Conservation (phyloP, 1,140 invertebrate genomes). For the Megathymus violae region DNA sequence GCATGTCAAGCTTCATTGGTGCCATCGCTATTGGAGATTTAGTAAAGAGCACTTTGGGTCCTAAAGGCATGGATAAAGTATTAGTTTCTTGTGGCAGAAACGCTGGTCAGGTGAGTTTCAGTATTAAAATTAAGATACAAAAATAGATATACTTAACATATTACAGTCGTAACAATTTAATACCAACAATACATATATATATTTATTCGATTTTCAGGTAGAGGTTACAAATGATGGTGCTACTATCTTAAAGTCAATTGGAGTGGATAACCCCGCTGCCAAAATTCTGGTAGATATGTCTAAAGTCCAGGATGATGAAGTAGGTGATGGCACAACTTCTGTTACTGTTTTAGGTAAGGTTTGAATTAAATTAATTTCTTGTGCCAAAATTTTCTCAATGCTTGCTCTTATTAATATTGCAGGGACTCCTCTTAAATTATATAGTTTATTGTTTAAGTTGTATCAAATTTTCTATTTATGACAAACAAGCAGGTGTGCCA, state of each 20-base stretch:
- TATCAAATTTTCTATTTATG: too few relatives aligned
- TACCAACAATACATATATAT: too few relatives aligned
- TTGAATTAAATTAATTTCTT: background rate
- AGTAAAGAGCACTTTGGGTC: constrained; percentile 98
- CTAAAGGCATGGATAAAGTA: constrained; percentile 99
- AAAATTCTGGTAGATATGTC: constrained; percentile 99
- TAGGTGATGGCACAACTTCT: constrained; percentile 99
- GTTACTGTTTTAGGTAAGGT: constrained; percentile 95
- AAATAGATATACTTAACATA: too few relatives aligned
- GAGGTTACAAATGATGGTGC: constrained; percentile 99
- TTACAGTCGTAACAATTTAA: too few relatives aligned
- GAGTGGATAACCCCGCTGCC: constrained; percentile 99
- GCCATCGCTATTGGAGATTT: constrained; percentile 99
- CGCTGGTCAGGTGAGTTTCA: constrained; percentile 85
- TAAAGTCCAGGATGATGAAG: constrained; percentile 99
- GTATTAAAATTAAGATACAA: background rate
- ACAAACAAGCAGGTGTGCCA: too few relatives aligned
- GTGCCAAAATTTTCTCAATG: too few relatives aligned
- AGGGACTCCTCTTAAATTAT: too few relatives aligned
- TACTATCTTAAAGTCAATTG: constrained; percentile 98
- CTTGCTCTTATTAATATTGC: too few relatives aligned
- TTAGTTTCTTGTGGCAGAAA: constrained; percentile 93
- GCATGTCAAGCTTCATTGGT: constrained; percentile 98
- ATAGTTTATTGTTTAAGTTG: too few relatives aligned
- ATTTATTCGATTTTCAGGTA: constrained; percentile 86